These are phyloP conservation scores for Arion vulgaris DNA, from an alignment of 1,140 invertebrate species.

Conservation along the genomic window DNA sequence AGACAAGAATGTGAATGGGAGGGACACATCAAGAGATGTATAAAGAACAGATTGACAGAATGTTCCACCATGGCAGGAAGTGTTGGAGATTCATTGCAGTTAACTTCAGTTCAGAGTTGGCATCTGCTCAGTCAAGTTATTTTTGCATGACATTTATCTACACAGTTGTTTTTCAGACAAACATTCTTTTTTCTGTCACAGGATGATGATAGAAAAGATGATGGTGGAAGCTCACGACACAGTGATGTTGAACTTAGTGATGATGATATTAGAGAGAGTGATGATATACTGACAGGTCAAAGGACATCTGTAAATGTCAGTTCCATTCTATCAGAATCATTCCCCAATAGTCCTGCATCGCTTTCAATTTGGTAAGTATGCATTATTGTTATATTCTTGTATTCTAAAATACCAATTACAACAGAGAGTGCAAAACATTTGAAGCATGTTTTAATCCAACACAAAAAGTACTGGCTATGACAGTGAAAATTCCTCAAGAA, in stretches of 20 bases:
- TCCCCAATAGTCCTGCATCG: conserved; percentile 79
- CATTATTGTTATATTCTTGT: neutral
- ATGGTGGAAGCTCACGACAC: conserved; percentile 51
- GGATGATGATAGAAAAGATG: conserved; percentile 50
- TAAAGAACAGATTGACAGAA: too few relatives aligned
- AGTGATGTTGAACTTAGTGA: conserved; percentile 66
- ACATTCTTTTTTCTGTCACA: neutral
- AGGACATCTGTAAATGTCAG: conserved; percentile 39
- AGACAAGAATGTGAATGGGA: too few relatives aligned
- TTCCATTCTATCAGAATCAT: conserved; percentile 75
- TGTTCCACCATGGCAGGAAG: too few relatives aligned
- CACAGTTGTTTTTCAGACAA: too few relatives aligned
- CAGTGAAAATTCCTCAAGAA: too few relatives aligned
- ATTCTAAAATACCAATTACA: neutral
- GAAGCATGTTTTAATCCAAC: too few relatives aligned
- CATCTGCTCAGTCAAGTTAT: too few relatives aligned
- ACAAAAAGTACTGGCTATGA: too few relatives aligned
- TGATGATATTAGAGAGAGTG: conserved; percentile 67
- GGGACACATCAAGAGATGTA: too few relatives aligned
- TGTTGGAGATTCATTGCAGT: too few relatives aligned
- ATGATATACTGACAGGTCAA: conserved; percentile 60
- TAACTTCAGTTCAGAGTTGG: too few relatives aligned
- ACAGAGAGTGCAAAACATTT: neutral
- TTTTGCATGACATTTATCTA: too few relatives aligned
- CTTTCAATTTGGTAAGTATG: conserved; percentile 53